A percentile compares a stretch with the other conserved stretches of the same genome.
Conservation (phyloP, 2,888 invertebrate species). For the Melolontha melolontha region DNA sequence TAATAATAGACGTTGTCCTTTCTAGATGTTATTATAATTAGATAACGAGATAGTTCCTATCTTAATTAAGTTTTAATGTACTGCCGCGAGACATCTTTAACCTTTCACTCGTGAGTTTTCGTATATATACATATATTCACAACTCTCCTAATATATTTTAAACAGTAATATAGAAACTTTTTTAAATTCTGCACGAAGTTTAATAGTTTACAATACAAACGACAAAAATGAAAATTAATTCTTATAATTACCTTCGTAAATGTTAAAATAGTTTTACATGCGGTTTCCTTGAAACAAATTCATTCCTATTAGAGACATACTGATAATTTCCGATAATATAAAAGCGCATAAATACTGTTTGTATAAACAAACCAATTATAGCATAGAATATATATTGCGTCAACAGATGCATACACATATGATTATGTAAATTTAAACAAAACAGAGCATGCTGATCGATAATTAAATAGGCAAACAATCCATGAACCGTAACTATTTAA, state of each 20-base stretch:
- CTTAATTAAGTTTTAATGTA: conserved; percentile 11
- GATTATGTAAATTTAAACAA: conserved; percentile 7
- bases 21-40: too few species aligned
- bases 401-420: neutral
- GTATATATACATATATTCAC: neutral
- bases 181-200: too few species aligned
- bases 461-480: conserved; percentile 9
- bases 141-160: neutral
- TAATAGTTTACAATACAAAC: too few species aligned
- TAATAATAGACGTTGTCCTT: too few species aligned
- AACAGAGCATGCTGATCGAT: neutral
- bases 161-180: too few species aligned
- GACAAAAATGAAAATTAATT: too few species aligned
- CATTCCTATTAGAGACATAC: too few species aligned
- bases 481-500: neutral
- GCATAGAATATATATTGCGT: neutral
- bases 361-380: neutral
- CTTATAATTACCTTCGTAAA: too few species aligned
- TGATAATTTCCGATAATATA: neutral
- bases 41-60: neutral
- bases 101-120: neutral
- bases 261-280: too few species aligned
- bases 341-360: neutral
- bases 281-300: too few species aligned
- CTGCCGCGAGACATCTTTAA: conserved; percentile 3